phyloP scores from a whole-genome alignment of 1,140 invertebrate genomes.

The Macrobrachium nipponense region DNA sequence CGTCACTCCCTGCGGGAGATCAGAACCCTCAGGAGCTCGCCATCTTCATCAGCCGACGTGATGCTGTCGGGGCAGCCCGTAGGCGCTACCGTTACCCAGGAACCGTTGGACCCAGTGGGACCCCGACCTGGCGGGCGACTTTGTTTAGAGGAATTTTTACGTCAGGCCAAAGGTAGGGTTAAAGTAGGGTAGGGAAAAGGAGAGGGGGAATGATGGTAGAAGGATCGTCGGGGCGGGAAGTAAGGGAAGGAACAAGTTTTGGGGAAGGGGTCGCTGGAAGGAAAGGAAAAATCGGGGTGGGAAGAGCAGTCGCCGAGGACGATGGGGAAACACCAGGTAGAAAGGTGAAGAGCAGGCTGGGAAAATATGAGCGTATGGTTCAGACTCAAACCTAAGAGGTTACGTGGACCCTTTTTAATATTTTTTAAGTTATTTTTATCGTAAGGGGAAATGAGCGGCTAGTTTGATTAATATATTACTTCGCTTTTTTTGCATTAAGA shows the following conservation, averaged over 20 bases:
- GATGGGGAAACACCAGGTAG: not conserved
- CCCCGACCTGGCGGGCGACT: not conserved
- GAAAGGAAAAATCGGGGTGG: not conserved
- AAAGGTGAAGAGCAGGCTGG: not conserved
- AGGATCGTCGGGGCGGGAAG: not conserved
- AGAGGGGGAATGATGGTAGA: not conserved
- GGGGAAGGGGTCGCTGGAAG: not conserved
- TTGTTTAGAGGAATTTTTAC: not conserved
- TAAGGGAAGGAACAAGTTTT: not conserved
- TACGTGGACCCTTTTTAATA: no score
- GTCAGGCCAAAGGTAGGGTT: not conserved
- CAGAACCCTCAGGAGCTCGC: no score
- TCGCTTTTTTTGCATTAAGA: no score
- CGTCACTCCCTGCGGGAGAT: no score
- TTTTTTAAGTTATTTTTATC: no score
- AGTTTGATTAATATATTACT: no score
- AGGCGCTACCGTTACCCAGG: no score
- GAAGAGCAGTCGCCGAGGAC: not conserved
- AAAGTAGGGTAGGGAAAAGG: not conserved
- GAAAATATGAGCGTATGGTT: not conserved
- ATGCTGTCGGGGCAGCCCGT: no score
- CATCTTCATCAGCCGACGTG: no score
- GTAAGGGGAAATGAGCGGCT: no score
- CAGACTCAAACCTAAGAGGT: no score
- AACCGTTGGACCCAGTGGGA: no score